Base-by-base conservation (phyloP, 2,113 vertebrate species). In the Odontophorus gujanensis region DNA sequence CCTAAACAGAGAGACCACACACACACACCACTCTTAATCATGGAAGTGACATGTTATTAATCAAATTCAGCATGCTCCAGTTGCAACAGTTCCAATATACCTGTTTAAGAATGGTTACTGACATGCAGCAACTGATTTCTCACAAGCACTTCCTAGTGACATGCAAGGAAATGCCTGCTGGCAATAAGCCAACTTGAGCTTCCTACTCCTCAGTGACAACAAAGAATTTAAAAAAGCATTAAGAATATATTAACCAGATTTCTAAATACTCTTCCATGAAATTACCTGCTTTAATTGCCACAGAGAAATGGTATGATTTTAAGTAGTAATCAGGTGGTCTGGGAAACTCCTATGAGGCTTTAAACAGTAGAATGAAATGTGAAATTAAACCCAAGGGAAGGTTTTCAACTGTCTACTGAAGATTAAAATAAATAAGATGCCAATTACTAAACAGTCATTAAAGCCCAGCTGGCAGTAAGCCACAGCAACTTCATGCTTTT, bases 1-100 rank as follows among this genome's bases (percentile, higher is more conserved):
- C 97, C 99, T 99, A 95, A 28, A 74, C 93, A 87, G 48, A 72
- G 93, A 90, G 93, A 6, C 1, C 85, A 83, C 34, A 72, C 24
- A 42, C 22, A 83, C 13, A 53, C 20, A 91, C 43, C 15, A 42
- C 2, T 48, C 74, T 79, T 62, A 59, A 45, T 72, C 45, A 32
- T 6, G 32, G 7, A 82, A 79, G 72, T 45, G 13, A n/a, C 32
- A 66, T 1, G 3, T 40, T 81, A 73, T 13, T 30, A 19, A 80
- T 57, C 4, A 16, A 80, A 67, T 75, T 81, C 50, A 75, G 40
- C 0, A 18, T 28, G 28, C 19, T 36, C 20, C 4, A 2, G 11
- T 1, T 50, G 75, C 25, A 12, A 40, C 40, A 40, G 16, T 42
- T 84, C n/a, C 88, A 72, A 36, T 25, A 28, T 43, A 76, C 62